Evolutionary conservation across 2,113 vertebrate species (phyloP).

Genomic region (Scartelaos histophorus): DNA sequence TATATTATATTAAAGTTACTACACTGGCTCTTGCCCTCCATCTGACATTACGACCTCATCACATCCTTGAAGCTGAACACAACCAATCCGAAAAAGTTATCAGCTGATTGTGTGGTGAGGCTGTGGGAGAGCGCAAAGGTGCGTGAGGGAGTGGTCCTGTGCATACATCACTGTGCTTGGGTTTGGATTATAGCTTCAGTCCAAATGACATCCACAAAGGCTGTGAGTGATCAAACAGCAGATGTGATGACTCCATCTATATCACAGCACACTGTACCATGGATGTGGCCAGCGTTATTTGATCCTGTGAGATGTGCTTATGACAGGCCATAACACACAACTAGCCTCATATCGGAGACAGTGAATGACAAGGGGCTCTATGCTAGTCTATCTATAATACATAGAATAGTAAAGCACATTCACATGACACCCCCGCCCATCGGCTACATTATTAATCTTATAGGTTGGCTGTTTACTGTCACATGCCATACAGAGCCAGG

Average conservation of each 20-base stretch:
- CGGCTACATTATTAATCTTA: slow-evolving; percentile 69
- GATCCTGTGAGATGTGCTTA: slow-evolving; percentile 61
- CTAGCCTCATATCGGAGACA: slow-evolving; percentile 50
- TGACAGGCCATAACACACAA: slow-evolving; percentile 58
- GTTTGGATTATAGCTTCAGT: slow-evolving; percentile 64
- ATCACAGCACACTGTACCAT: slow-evolving; percentile 56
- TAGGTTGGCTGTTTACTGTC: slow-evolving; percentile 67
- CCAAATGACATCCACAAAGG: slow-evolving; percentile 67
- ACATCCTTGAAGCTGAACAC: neutral
- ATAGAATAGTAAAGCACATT: slow-evolving; percentile 60
- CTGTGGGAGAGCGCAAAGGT: slow-evolving; percentile 63
- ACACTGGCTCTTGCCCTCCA: neutral
- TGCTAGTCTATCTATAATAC: slow-evolving; percentile 56
- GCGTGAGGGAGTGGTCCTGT: slow-evolving; percentile 60
- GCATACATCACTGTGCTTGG: slow-evolving; percentile 65
- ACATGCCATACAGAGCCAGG: slow-evolving; percentile 62
- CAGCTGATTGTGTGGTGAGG: slow-evolving; percentile 64
- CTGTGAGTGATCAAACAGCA: slow-evolving; percentile 62
- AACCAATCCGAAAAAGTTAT: slow-evolving; percentile 60
- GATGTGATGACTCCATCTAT: slow-evolving; percentile 70
- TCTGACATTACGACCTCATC: neutral
- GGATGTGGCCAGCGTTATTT: slow-evolving; percentile 59
- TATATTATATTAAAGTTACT: too few relatives aligned
- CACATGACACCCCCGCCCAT: slow-evolving; percentile 47
- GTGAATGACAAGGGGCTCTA: slow-evolving; percentile 62